These are phyloP conservation scores for Catalaphyllia jardinei DNA, from an alignment of 64 coral and sea anemone species.

Conservation along the genomic window DNA sequence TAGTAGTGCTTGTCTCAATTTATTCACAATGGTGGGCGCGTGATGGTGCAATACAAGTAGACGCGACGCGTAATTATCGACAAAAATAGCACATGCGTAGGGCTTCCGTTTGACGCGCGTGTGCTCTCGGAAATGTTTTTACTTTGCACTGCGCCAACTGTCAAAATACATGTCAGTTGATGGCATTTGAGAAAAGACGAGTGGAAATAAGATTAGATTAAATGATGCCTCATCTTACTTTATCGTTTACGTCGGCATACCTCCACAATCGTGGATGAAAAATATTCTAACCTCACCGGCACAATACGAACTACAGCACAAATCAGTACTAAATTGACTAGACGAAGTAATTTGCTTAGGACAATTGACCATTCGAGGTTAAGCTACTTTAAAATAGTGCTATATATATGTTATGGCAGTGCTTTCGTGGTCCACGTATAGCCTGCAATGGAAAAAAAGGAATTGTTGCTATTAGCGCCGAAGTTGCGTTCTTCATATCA, in stretches of 20 bases:
- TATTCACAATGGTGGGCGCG: too few species aligned
- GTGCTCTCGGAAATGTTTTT: too few species aligned
- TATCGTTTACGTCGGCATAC: background rate
- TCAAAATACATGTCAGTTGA: background rate
- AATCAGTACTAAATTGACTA: background rate
- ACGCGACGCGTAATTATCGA: too few species aligned
- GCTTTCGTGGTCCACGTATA: background rate
- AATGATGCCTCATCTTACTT: background rate
- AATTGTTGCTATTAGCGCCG: too few species aligned
- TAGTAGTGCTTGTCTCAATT: too few species aligned
- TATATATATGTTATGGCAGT: background rate
- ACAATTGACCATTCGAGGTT: background rate
- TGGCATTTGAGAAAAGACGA: too few species aligned
- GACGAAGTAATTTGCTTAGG: background rate
- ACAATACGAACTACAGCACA: too few species aligned
- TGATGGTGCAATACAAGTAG: too few species aligned
- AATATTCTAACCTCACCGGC: background rate
- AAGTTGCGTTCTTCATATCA: background rate
- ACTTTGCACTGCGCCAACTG: background rate
- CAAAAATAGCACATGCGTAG: too few species aligned
- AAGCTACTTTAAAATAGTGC: background rate
- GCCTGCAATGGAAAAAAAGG: background rate
- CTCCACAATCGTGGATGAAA: background rate
- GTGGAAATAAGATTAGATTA: constrained; percentile 4
- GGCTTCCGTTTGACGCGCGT: too few species aligned